A percentile compares a stretch with the other conserved stretches of the same genome.
phyloP scores from a whole-genome alignment of 1,140 invertebrate species.

The Pachyrhynchus sulphureomaculatus region DNA sequence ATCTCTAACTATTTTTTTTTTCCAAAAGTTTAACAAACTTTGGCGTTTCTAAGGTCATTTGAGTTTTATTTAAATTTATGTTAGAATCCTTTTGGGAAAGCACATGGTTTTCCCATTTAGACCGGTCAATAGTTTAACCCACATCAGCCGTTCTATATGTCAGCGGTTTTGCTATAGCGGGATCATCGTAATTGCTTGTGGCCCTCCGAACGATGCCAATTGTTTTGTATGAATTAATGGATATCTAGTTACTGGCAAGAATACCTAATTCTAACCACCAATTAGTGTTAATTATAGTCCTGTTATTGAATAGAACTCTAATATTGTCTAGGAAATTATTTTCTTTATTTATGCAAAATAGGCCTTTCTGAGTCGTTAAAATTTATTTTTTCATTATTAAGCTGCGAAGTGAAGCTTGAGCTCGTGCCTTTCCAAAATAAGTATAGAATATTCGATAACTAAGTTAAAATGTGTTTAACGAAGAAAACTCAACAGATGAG shows the following conservation, averaged over 20 bases:
- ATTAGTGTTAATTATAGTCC: constrained; percentile 7
- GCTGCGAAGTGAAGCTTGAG: no score
- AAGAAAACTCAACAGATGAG: no score
- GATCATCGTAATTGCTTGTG: constrained; percentile 26
- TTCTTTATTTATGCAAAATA: no score
- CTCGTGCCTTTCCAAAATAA: no score
- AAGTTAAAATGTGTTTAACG: no score
- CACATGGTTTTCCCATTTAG: constrained; percentile 11
- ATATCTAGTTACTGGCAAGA: constrained; percentile 18
- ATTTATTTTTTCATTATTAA: no score
- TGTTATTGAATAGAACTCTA: not conserved
- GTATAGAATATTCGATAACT: no score
- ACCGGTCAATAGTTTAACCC: constrained; percentile 22
- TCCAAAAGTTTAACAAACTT: no score
- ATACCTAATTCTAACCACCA: constrained; percentile 11
- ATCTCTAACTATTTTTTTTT: no score
- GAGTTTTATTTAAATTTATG: constrained; percentile 14
- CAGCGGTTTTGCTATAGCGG: constrained; percentile 22
- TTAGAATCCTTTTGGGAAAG: not conserved
- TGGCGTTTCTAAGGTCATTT: no score
- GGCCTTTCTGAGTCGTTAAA: no score
- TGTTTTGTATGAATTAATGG: constrained; percentile 26
- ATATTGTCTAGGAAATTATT: no score
- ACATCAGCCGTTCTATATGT: constrained; percentile 23
- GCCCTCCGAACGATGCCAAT: constrained; percentile 24